Evolutionary conservation across 53 echinoderm and acorn worm species (phyloP).

Genomic region (Luidia sarsii): DNA sequence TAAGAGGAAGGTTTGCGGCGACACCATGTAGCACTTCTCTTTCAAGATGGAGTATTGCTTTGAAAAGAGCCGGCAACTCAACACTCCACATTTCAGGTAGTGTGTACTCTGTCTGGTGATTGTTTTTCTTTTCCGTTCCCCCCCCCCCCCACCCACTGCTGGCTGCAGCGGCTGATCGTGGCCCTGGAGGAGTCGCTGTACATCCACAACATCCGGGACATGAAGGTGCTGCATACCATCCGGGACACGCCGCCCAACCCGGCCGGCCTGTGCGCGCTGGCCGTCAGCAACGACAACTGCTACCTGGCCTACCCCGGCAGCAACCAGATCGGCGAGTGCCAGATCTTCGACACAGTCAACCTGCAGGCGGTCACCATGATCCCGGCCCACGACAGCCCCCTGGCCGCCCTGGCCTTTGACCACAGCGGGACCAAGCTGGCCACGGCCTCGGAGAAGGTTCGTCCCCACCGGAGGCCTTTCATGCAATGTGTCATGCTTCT

Average conservation of each 20-base stretch:
- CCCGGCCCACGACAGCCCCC: constrained; percentile 94
- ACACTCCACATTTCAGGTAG: too few species aligned
- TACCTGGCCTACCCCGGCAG: constrained; percentile 99
- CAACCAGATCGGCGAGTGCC: constrained; percentile 97
- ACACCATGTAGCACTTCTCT: too few species aligned
- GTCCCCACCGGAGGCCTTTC: background rate
- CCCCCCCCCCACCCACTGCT: background rate
- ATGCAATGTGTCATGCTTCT: too few species aligned
- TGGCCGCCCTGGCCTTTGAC: constrained; percentile 96
- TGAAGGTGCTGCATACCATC: constrained; percentile 99
- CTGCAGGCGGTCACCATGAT: constrained; percentile 99
- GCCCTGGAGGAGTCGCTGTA: constrained; percentile 96
- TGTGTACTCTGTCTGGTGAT: too few species aligned
- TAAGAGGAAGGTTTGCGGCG: too few species aligned
- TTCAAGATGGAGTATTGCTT: too few species aligned
- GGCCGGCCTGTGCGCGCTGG: constrained; percentile 82
- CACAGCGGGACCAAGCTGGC: constrained; percentile 91
- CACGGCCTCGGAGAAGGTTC: constrained; percentile 97
- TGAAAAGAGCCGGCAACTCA: too few species aligned
- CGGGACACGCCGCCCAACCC: constrained; percentile 98
- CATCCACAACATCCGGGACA: constrained; percentile 99
- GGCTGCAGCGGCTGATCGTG: constrained; percentile 84
- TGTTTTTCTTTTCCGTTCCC: too few species aligned
- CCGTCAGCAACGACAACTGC: constrained; percentile 94
- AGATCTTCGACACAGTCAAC: constrained; percentile 99